phyloP scores from a whole-genome alignment of 2,888 invertebrate genomes.

The Polydrusus pterygomalis region DNA sequence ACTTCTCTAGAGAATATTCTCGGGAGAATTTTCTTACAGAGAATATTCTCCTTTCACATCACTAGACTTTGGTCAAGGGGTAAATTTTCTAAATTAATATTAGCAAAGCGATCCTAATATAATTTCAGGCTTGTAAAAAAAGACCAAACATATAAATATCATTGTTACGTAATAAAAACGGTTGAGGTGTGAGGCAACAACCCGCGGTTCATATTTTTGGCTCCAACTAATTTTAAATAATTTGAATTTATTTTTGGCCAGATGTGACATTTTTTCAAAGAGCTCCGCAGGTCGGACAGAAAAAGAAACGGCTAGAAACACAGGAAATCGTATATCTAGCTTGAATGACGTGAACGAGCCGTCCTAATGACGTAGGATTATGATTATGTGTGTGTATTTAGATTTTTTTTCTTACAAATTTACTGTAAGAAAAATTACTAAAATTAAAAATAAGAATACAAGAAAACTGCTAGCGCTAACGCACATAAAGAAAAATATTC shows the following conservation, averaged over 20 bases:
- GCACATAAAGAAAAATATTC: too few relatives aligned
- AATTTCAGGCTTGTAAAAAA: too few relatives aligned
- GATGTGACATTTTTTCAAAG: conserved; percentile 23
- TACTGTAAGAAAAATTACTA: not conserved
- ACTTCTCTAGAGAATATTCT: too few relatives aligned
- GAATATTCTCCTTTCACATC: too few relatives aligned
- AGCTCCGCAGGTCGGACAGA: conserved; percentile 4
- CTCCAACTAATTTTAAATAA: conserved; percentile 25
- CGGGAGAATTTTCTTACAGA: too few relatives aligned
- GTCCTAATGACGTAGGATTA: not conserved
- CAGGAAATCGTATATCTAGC: conserved; percentile 19
- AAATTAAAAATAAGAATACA: too few relatives aligned
- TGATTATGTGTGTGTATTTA: not conserved
- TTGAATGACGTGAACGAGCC: conserved; percentile 5
- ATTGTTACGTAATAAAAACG: not conserved
- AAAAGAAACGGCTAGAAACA: conserved; percentile 6
- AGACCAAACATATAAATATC: too few relatives aligned
- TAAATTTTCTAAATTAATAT: too few relatives aligned
- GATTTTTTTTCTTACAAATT: not conserved
- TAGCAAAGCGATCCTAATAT: too few relatives aligned
- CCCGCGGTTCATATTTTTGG: not conserved
- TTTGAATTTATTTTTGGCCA: conserved; percentile 32
- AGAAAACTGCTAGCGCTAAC: too few relatives aligned
- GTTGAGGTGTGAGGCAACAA: not conserved
- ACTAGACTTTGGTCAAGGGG: too few relatives aligned